Conservation (phyloP, 2,888 invertebrate genomes). For the Heteropelma amictum region DNA sequence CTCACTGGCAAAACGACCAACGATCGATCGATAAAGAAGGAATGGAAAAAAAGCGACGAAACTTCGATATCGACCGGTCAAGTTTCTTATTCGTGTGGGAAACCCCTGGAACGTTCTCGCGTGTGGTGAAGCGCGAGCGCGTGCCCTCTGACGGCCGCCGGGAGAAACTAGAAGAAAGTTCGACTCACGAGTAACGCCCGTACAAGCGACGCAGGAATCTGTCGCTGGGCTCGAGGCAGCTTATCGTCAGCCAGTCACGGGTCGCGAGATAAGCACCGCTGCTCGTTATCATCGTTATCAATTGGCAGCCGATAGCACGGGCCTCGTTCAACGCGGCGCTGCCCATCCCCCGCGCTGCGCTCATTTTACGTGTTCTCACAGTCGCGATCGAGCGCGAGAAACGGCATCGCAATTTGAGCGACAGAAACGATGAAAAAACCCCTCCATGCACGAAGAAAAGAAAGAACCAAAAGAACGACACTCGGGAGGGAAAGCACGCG, state of each 20-base stretch:
- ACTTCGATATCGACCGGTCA: no score
- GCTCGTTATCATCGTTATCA: constrained; percentile 74
- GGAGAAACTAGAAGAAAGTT: no score
- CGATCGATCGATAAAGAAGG: no score
- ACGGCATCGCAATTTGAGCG: neutral
- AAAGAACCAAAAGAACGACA: no score
- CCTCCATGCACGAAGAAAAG: no score
- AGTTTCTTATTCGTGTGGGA: no score
- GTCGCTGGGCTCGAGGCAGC: constrained; percentile 67
- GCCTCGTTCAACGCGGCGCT: constrained; percentile 66
- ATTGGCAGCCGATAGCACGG: constrained; percentile 70
- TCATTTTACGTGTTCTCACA: neutral
- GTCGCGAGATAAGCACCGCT: constrained; percentile 71
- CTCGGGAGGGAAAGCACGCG: no score
- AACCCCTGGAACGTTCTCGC: no score
- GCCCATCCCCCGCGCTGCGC: constrained; percentile 60
- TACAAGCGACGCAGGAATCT: constrained; percentile 59
- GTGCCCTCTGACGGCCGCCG: no score
- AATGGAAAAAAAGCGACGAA: no score
- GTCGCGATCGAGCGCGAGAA: neutral
- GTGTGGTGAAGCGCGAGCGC: no score
- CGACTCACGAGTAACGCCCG: constrained; percentile 67
- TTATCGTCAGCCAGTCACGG: constrained; percentile 72
- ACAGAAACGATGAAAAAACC: neutral
- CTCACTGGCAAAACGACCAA: no score